Base-by-base conservation (phyloP, 2,888 invertebrate species). In the Volucella inflata region DNA sequence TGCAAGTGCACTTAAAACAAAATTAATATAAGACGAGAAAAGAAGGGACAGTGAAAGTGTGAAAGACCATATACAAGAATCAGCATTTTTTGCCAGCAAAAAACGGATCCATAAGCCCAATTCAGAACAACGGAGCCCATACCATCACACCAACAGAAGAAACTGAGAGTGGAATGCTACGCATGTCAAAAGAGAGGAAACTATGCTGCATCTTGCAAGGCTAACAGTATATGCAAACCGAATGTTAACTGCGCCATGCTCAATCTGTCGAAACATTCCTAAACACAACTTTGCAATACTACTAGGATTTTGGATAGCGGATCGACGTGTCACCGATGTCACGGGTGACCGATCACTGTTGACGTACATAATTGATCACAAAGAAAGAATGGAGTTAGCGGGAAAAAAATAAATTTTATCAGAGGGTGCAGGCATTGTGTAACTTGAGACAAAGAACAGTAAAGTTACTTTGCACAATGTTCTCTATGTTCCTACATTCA, bases 81-180 rank as follows among this genome's bases (percentile, higher is more conserved):
- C 53, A 42, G 57, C 70, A 48, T 75, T 68, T 46, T 75, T 72
- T 62, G 71, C 59, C 2, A 59, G 44, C 48, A 65, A 57, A 21
- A 2, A 11, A 30, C 21, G 21, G 21, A 53, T 8, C 60, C 2
- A 30, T 21, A 44, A 62, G 10, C 14, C 11, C 12, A 17, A 0
- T 40, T 1, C 14, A 30, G 38, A 65, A 50, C 38, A 50, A 16
- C 30, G 48, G 2, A 36, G 46, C 8, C 48, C 46, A 14, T 64
- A 48, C 30, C 78, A 72, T 12, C 65, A 17, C 1, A 21, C 21
- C 2, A 21, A 21, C 21, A 1, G 2, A 21, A 21, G 21, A 21
- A 21, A 21, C 21, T 21, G 21, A 21, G 21, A 21, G 21, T 21
- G 21, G 2, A 21, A 21, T 21, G 21, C 21, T 21, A 21, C 21